Evolutionary conservation across 92 coral and sea anemone genomes (phyloP).

Genomic region (Paragorgia papillata): DNA sequence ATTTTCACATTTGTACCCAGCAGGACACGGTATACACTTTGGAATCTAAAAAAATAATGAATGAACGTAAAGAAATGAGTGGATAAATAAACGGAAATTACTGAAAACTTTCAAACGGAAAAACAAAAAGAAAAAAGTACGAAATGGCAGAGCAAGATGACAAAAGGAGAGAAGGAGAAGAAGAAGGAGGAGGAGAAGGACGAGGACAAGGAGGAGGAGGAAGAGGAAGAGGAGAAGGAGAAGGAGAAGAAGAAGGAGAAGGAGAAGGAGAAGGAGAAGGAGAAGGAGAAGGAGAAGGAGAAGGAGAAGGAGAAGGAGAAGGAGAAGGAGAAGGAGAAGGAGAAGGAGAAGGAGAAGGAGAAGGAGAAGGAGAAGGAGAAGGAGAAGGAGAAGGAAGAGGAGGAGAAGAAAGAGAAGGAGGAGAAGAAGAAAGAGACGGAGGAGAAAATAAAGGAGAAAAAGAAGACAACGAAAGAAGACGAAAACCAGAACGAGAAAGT

Average conservation of each 20-base stretch:
- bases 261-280: no score
- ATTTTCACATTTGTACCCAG: constrained; percentile 90
- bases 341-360: not conserved
- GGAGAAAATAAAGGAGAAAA: no score
- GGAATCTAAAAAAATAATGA: constrained; percentile 60
- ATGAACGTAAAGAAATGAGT: not conserved
- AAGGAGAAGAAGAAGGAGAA: no score
- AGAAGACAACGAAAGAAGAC: not conserved
- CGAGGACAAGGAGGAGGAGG: not conserved
- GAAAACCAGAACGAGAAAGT: not conserved
- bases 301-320: not conserved
- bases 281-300: not conserved
- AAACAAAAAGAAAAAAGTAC: not conserved
- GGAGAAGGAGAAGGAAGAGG: no score
- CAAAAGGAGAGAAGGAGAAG: not conserved
- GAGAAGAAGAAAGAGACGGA: no score
- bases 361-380: no score
- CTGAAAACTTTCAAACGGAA: not conserved
- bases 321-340: not conserved
- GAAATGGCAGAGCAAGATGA: not conserved
- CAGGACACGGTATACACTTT: constrained; percentile 87
- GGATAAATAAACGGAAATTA: not conserved
- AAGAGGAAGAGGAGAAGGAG: not conserved
- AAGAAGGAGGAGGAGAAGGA: not conserved
- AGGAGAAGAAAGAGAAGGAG: no score